Evolutionary conservation across 2,113 vertebrate species (phyloP), one percentile per base, ranked within the genome.

Genomic region (Tetrao urogallus): DNA sequence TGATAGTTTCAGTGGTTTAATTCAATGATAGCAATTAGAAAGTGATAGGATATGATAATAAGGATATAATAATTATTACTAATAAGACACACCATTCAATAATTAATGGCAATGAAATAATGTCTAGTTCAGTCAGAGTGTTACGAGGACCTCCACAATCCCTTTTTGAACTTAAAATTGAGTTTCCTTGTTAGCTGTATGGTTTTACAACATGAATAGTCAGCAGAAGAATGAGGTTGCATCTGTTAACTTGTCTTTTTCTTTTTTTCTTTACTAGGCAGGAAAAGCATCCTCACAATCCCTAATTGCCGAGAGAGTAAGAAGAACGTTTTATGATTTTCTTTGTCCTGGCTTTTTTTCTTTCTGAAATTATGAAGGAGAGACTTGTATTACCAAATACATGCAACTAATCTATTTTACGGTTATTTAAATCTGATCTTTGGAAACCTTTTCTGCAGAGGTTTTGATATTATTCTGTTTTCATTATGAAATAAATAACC

Each of bases 381-480:
- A 48, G 43, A 28, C 45, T 86, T 71, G 19, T 21, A 19, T 86
- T 69, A 69, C 21, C 16, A 81, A 78, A 52, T 27, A 63, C 1
- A 8, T 65, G 34, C 28, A 21, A 12, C 27, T 65, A 56, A 92
- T 70, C 6, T 63, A 8, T 75, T 72, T 54, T 56, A 48, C 19
- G 47, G 40, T 22, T 91, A 21, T 86, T 79, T 90, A 78, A 82
- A 81, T 86, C 3, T 24, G 38, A 47, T 78, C 43, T 81, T 88
- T 90, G 76, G 52, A 86, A 88, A 83, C 13, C 2, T 21, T 79
- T 81, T 86, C 66, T 86, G 42, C 21, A 5, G 13, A 90, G 19
- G 18, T 36, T 96, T 90, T 72, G 19, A 11, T 87, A 50, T 72
- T 82, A 86, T 87, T 78, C 80, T 90, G 30, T 71, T 92, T 93